Conservation (phyloP, 1,140 invertebrate species). For the Eueides isabella region DNA sequence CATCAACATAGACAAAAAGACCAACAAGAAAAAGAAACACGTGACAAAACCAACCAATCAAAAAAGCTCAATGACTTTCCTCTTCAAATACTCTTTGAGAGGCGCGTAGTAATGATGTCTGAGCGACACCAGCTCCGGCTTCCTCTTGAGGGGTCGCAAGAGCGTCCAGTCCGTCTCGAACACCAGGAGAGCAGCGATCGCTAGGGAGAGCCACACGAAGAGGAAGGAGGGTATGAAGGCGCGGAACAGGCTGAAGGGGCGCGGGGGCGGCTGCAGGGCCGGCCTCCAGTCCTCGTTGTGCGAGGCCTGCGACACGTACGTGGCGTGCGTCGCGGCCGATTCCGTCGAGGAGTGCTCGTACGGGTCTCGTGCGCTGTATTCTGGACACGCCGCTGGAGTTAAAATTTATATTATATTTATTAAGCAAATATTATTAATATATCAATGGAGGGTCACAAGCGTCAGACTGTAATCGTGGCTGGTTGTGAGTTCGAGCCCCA, state of each 20-base stretch:
- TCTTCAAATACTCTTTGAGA: conserved; percentile 88
- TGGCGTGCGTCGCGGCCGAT: conserved; percentile 83
- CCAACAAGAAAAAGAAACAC: not conserved
- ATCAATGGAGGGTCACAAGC: too few relatives aligned
- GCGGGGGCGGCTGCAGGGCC: conserved; percentile 79
- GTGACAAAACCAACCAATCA: conserved; percentile 50
- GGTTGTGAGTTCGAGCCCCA: too few relatives aligned
- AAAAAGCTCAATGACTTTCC: conserved; percentile 77
- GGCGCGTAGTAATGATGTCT: conserved; percentile 92
- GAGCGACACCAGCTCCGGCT: conserved; percentile 90
- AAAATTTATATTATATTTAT: not conserved
- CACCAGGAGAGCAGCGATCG: conserved; percentile 85
- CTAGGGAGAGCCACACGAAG: conserved; percentile 85
- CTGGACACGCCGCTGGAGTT: conserved; percentile 48
- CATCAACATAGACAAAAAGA: too few relatives aligned
- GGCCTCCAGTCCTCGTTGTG: conserved; percentile 78
- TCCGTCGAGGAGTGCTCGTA: conserved; percentile 90
- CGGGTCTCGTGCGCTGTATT: conserved; percentile 88
- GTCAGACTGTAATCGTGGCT: not conserved
- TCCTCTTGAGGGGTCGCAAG: conserved; percentile 86
- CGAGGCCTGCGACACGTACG: conserved; percentile 40
- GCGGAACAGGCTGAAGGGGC: conserved; percentile 85
- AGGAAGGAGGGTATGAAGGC: conserved; percentile 89
- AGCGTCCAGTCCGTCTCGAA: conserved; percentile 89
- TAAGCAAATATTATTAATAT: not conserved